These are phyloP conservation scores for Melanotaenia parkinsoni DNA, from an alignment of 2,797 vertebrate species.

Conservation along the genomic window DNA sequence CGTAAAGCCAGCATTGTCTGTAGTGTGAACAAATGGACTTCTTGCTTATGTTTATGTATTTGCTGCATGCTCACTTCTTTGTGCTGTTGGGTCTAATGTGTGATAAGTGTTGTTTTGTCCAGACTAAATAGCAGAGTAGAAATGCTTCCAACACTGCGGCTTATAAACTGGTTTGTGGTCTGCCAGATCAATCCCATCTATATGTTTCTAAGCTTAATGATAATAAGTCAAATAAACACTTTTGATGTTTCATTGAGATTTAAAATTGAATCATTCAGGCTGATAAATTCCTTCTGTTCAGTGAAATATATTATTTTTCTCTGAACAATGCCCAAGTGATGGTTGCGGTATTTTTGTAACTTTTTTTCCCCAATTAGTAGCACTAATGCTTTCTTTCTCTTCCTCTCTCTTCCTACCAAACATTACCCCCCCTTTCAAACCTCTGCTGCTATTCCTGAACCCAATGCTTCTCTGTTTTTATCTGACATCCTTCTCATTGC, in stretches of 20 bases:
- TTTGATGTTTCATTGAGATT: not conserved
- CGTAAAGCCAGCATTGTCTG: not conserved
- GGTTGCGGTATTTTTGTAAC: constrained; percentile 14
- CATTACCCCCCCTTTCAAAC: constrained; percentile 31
- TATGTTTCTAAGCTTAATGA: not conserved
- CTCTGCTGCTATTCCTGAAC: constrained; percentile 15
- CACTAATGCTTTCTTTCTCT: constrained; percentile 63
- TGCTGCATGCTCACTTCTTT: not conserved
- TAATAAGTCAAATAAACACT: not conserved
- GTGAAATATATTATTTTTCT: not conserved
- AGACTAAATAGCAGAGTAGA: constrained; percentile 14
- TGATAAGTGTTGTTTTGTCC: constrained; percentile 1
- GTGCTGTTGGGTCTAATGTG: constrained; percentile 21
- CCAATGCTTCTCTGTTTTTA: constrained; percentile 52
- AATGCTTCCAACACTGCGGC: constrained; percentile 34
- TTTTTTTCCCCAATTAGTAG: constrained; percentile 17
- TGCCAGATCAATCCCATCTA: not conserved
- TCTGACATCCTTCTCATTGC: constrained; percentile 23
- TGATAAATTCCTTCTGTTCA: constrained; percentile 1
- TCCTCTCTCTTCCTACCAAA: constrained; percentile 42
- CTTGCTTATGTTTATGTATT: constrained; percentile 15
- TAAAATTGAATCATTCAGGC: not conserved
- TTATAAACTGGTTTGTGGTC: not conserved
- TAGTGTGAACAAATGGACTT: not conserved
- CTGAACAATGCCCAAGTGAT: constrained; percentile 16